phyloP scores from a whole-genome alignment of 2,888 invertebrate species.

The Dasypogon diadema region DNA sequence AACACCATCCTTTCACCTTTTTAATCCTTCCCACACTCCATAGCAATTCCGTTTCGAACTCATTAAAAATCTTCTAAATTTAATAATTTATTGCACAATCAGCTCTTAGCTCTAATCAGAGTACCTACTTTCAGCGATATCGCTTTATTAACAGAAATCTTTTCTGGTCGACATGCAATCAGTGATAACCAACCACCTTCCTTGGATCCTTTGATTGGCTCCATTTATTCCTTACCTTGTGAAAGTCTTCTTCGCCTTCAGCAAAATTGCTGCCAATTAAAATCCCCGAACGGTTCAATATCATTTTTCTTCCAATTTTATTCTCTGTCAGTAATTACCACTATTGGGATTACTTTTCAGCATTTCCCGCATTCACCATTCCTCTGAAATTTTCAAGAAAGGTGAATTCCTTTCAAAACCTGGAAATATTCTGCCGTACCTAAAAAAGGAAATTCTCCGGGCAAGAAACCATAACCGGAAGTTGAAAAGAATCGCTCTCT shows the following conservation, averaged over 20 bases:
- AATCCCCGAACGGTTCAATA: slow-evolving; percentile 4
- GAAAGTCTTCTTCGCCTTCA: slow-evolving; percentile 1
- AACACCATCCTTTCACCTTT: too few relatives aligned
- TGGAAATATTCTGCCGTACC: slow-evolving; percentile 1
- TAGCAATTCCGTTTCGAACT: too few relatives aligned
- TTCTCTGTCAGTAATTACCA: slow-evolving; percentile 31
- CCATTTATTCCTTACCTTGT: not conserved
- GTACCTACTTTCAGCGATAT: too few relatives aligned
- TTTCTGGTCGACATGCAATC: not conserved
- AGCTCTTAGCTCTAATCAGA: too few relatives aligned
- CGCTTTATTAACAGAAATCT: too few relatives aligned
- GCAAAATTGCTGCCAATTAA: slow-evolving; percentile 36
- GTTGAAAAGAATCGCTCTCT: slow-evolving; percentile 21
- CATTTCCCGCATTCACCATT: not conserved
- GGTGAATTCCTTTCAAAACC: not conserved
- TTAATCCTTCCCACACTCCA: too few relatives aligned
- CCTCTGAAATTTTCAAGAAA: not conserved
- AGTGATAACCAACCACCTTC: not conserved
- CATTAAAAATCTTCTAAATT: too few relatives aligned
- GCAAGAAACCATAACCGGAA: slow-evolving; percentile 19
- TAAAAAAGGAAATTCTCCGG: not conserved
- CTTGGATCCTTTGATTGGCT: not conserved
- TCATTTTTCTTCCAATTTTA: slow-evolving; percentile 22
- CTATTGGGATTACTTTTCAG: slow-evolving; percentile 36
- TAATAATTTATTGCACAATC: too few relatives aligned